phyloP scores from a whole-genome alignment of 2,113 vertebrate genomes.

The Lethenteron reissneri region DNA sequence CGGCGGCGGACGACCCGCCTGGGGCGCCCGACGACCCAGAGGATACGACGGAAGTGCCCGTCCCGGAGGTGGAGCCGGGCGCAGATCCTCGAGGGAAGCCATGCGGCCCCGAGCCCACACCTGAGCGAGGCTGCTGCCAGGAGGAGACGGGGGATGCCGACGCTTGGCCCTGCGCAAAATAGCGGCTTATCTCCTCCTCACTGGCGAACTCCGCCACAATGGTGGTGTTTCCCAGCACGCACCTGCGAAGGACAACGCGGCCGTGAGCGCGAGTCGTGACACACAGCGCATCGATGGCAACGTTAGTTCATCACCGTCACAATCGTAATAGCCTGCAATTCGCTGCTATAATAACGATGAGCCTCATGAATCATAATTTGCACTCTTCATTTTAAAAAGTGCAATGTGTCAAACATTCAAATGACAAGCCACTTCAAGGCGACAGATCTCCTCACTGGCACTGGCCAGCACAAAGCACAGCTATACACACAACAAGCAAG shows the following conservation, averaged over 20 bases:
- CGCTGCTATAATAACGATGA: too few species aligned
- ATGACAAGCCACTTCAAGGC: too few species aligned
- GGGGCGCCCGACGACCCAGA: too few species aligned
- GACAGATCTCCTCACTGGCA: too few species aligned
- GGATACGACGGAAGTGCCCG: too few species aligned
- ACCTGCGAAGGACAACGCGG: slow-evolving; percentile 29
- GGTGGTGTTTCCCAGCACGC: slow-evolving; percentile 99
- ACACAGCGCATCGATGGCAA: neutral
- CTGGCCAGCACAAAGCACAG: too few species aligned
- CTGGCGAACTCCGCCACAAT: slow-evolving; percentile 98
- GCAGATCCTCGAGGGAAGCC: slow-evolving; percentile 2
- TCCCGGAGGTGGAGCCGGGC: neutral
- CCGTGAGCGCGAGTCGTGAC: too few species aligned
- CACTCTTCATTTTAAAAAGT: too few species aligned
- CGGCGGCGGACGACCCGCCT: too few species aligned
- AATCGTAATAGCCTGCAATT: neutral
- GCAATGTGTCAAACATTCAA: too few species aligned
- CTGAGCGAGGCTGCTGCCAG: slow-evolving; percentile 51
- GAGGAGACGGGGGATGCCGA: slow-evolving; percentile 69
- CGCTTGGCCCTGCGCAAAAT: slow-evolving; percentile 99
- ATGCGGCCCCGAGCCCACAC: neutral
- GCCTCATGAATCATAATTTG: too few species aligned
- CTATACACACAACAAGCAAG: too few species aligned
- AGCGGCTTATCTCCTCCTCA: slow-evolving; percentile 99
- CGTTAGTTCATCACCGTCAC: neutral